Conservation (phyloP, 1,140 invertebrate species). For the Achroia grisella region DNA sequence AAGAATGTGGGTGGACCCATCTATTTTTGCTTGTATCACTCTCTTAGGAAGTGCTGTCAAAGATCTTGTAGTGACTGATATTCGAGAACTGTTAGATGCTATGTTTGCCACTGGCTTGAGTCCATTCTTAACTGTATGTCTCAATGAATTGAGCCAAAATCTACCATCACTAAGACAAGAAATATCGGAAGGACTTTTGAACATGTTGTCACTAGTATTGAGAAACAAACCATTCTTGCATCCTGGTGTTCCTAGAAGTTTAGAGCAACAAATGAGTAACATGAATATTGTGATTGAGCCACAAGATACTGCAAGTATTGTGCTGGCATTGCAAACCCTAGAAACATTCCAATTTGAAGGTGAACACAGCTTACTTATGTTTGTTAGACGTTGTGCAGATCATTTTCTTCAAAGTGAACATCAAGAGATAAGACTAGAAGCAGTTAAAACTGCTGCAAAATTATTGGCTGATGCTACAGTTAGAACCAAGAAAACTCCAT, state of each 20-base stretch:
- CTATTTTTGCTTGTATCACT: constrained; percentile 96
- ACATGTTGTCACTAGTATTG: constrained; percentile 90
- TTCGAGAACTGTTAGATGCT: constrained; percentile 89
- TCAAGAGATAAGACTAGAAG: constrained; percentile 93
- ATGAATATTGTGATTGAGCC: constrained; percentile 66
- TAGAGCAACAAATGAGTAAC: constrained; percentile 67
- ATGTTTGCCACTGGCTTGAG: constrained; percentile 95
- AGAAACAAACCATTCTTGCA: constrained; percentile 90
- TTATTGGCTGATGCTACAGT: constrained; percentile 87
- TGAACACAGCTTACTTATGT: constrained; percentile 92
- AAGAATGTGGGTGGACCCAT: constrained; percentile 85
- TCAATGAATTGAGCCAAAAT: constrained; percentile 91
- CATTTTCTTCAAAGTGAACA: constrained; percentile 94
- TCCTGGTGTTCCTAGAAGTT: constrained; percentile 82
- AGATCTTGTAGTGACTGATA: constrained; percentile 82
- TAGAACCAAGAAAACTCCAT: constrained; percentile 76
- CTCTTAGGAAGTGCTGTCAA: constrained; percentile 91
- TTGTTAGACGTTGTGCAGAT: constrained; percentile 94
- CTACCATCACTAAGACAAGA: constrained; percentile 91
- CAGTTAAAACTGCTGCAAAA: constrained; percentile 94
- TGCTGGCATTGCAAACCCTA: constrained; percentile 93
- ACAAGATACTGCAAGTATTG: constrained; percentile 87
- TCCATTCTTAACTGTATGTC: constrained; percentile 90
- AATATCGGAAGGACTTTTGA: constrained; percentile 93
- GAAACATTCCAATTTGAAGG: constrained; percentile 98